A percentile compares a stretch with the other conserved stretches of the same genome.
Evolutionary conservation across 1,140 invertebrate species (phyloP).

Genomic region (Tetragnatha versicolor): DNA sequence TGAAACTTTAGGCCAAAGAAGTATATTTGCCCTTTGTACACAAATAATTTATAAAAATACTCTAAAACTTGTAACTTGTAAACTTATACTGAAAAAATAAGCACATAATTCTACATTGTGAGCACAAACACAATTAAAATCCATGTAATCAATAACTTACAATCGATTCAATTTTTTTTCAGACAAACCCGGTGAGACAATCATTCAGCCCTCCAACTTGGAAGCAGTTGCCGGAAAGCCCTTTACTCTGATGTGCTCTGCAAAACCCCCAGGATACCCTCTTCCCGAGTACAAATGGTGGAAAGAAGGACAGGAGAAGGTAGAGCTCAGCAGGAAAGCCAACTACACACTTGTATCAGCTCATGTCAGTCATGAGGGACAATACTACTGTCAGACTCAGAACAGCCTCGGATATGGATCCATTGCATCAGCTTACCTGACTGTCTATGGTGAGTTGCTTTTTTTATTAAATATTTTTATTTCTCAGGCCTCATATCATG

Average conservation of each 20-base stretch:
- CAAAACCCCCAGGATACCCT: conserved; percentile 87
- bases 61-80: too few relatives aligned
- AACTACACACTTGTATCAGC: conserved; percentile 85
- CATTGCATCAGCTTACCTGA: conserved; percentile 79
- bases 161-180: not conserved
- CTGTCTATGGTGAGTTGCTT: conserved; percentile 71
- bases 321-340: conserved; percentile 73
- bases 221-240: conserved; percentile 83
- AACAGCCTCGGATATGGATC: conserved; percentile 88
- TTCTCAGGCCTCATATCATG: too few relatives aligned
- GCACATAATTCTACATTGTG: too few relatives aligned
- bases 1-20: too few relatives aligned
- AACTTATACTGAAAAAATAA: too few relatives aligned
- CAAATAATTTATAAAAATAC: too few relatives aligned
- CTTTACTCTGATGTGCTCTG: conserved; percentile 84
- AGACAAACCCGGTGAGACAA: conserved; percentile 81
- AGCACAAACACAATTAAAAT: too few relatives aligned
- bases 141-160: not conserved
- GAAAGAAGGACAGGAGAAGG: conserved; percentile 72
- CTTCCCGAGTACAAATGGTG: conserved; percentile 86
- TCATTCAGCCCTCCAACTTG: conserved; percentile 82
- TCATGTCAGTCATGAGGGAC: conserved; percentile 82
- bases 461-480: too few relatives aligned
- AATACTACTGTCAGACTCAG: conserved; percentile 83
- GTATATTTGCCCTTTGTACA: too few relatives aligned